A percentile compares a stretch with the other conserved stretches of the same genome.
These are phyloP conservation scores for Margarornis squamiger DNA, from an alignment of 2,797 vertebrate genomes.

Conservation along the genomic window DNA sequence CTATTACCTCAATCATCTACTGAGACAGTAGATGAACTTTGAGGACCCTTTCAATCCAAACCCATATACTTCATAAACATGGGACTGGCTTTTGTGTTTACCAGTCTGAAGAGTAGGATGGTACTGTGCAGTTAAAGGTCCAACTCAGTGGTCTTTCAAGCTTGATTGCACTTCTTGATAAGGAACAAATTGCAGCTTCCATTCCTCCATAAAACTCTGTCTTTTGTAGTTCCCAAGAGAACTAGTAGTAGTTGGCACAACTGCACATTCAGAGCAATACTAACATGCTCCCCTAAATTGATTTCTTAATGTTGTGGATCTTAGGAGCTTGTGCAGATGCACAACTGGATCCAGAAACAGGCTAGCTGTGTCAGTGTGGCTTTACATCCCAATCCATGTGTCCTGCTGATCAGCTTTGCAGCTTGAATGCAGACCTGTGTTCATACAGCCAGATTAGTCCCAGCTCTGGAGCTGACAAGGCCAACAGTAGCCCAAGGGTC, in stretches of 20 bases:
- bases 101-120: background rate
- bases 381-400: background rate
- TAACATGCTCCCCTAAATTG: rapidly evolving
- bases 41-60: background rate
- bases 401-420: background rate
- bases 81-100: background rate
- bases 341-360: background rate
- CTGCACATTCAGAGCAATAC: background rate
- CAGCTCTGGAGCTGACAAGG: background rate
- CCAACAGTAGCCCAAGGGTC: background rate
- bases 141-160: rapidly evolving
- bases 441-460: background rate
- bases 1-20: too few species aligned
- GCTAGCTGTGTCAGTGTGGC: rapidly evolving
- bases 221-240: background rate
- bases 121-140: background rate
- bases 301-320: background rate
- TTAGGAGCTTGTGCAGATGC: background rate
- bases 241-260: background rate
- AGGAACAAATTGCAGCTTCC: background rate
- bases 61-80: background rate
- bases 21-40: background rate
- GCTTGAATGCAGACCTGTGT: background rate
- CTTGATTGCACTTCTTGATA: background rate
- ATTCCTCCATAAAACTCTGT: background rate